Percentiles rank a stretch among this genome's conserved stretches.
phyloP scores from a whole-genome alignment of 2,797 vertebrate species.

The Onychomys arenicola region DNA sequence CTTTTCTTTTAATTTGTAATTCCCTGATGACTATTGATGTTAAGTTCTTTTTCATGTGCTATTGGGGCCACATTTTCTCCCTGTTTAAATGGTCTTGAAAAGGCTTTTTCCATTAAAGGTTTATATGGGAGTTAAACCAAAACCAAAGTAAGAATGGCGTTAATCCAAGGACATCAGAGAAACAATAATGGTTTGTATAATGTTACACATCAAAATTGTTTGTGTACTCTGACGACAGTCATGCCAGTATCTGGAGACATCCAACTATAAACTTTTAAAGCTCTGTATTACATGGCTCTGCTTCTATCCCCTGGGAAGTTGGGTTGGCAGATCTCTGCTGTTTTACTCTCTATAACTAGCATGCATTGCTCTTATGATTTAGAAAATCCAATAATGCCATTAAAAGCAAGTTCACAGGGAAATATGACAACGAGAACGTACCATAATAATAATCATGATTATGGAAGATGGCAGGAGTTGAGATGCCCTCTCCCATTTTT shows the following conservation, averaged over 20 bases:
- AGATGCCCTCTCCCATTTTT: neutral
- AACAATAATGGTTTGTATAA: neutral
- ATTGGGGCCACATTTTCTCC: neutral
- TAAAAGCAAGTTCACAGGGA: slow-evolving; percentile 25
- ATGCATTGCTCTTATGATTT: slow-evolving; percentile 10
- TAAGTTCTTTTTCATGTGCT: neutral
- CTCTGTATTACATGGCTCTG: neutral
- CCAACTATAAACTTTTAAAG: slow-evolving; percentile 32
- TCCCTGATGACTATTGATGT: neutral
- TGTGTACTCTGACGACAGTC: neutral
- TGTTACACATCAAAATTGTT: neutral
- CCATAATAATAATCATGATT: neutral
- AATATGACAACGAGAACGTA: neutral
- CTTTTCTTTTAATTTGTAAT: slow-evolving; percentile 42
- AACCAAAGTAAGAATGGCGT: slow-evolving; percentile 41
- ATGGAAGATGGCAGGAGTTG: neutral
- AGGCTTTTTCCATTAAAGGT: slow-evolving; percentile 16
- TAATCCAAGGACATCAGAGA: slow-evolving; percentile 29
- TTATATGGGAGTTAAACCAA: slow-evolving; percentile 28
- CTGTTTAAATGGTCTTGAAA: slow-evolving; percentile 32
- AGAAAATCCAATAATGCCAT: neutral
- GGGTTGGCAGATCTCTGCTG: neutral
- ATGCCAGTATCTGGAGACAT: slow-evolving; percentile 16
- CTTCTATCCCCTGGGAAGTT: slow-evolving; percentile 15
- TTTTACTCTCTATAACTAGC: slow-evolving; percentile 41